Base-by-base conservation (phyloP, 2,113 vertebrate genomes). In the Lepus americanus region DNA sequence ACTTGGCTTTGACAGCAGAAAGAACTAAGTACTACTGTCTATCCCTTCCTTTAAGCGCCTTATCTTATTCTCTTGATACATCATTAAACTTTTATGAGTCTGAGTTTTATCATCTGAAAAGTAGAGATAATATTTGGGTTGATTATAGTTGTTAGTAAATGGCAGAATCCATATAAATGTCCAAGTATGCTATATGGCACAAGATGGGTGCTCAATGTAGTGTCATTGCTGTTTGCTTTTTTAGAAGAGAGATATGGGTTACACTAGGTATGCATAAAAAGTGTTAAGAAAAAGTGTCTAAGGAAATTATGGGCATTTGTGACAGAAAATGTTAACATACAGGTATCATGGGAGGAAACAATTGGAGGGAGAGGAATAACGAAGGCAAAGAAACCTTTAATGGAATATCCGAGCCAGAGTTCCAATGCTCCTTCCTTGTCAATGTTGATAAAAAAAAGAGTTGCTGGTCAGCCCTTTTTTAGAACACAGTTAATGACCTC, bases 21-120 rank as follows among this genome's bases (percentile, higher is more conserved):
- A 33, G 9, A 70, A 20, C 22, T 19, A 77, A 23, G 3, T 9
- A 14, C 55, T 51, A 29, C 61, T 53, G 27, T 87, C 44, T 78
- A 10, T 17, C 9, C 5, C 44, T 78, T 66, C 69, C 17, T 66
- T 59, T 59, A 20, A 59, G 44, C 55, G 5, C 55, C 55, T 59
- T 59, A 20, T 59, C 55, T 59, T 14, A 82, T 67, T 84, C 33
- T 76, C 78, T 84, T 27, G 16, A 4, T 53, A 44, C 80, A 33
- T 59, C 23, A 72, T 33, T 89, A 39, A 87, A 49, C 23, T 29
- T 70, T 39, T 53, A 23, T 61, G 59, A 27, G 14, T 29, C 20
- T 70, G 23, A 87, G 20, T 88, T 87, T 90, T 63, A 64, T 64
- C 33, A 44, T 92, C 12, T 88, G 67, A 90, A 44, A 53, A 49